Conservation (phyloP, 2,888 invertebrate species). For the Epirrhoe tristata region DNA sequence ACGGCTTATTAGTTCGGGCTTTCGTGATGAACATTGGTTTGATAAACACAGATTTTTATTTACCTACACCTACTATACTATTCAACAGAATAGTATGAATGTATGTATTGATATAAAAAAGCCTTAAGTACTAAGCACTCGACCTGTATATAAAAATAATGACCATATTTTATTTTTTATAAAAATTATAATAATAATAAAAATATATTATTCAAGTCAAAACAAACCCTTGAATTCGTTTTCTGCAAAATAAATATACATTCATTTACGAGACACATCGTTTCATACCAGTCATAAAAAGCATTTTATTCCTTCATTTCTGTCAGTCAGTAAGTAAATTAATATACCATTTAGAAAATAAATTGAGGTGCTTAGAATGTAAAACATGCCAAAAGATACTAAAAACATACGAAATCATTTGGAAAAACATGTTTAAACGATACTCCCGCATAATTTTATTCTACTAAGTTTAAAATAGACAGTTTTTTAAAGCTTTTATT, state of each 20-base stretch:
- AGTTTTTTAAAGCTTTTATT: neutral
- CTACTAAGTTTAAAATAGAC: neutral
- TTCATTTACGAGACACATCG: neutral
- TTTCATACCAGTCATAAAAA: neutral
- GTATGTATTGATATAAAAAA: too few relatives aligned
- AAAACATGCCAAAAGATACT: neutral
- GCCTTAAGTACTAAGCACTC: too few relatives aligned
- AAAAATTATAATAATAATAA: too few relatives aligned
- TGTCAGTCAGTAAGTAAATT: neutral
- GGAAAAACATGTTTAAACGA: neutral
- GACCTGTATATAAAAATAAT: too few relatives aligned
- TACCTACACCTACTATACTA: too few relatives aligned
- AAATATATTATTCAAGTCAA: neutral
- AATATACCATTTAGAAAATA: neutral
- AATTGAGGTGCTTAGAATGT: conserved; percentile 8
- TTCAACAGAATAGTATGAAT: too few relatives aligned
- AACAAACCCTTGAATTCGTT: neutral
- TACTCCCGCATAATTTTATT: neutral
- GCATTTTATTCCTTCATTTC: neutral
- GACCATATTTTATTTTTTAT: too few relatives aligned
- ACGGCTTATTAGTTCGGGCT: too few relatives aligned
- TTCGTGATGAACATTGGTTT: too few relatives aligned
- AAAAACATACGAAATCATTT: conserved; percentile 9
- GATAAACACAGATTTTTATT: too few relatives aligned
- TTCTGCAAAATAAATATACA: neutral